A percentile compares a stretch with the other conserved stretches of the same genome.
Evolutionary conservation across 2,888 invertebrate species (phyloP).

Genomic region (Hyposoter dolosus): DNA sequence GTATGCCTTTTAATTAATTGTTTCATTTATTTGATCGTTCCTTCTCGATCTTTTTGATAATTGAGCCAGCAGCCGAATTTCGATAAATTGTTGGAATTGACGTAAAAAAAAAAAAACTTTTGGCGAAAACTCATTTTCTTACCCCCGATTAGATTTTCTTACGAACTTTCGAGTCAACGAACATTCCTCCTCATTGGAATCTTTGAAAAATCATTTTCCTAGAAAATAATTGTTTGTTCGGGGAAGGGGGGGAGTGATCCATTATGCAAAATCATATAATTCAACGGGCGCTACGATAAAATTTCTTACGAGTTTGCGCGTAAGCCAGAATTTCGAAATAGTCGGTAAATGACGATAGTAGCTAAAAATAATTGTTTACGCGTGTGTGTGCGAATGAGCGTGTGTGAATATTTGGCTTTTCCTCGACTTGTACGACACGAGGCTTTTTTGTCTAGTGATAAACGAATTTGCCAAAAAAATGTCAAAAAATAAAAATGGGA

Average conservation of each 20-base stretch:
- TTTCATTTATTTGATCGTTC: not conserved
- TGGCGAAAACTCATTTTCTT: not conserved
- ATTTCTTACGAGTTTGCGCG: conserved; percentile 49
- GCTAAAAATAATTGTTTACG: conserved; percentile 65
- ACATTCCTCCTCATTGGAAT: too few species aligned
- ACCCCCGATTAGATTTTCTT: not conserved
- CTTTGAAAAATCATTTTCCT: not conserved
- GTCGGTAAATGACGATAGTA: conserved; percentile 57
- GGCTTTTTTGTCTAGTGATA: conserved; percentile 16
- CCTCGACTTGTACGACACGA: conserved; percentile 32
- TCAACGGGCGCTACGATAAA: conserved; percentile 45
- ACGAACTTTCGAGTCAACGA: too few species aligned
- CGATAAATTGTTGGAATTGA: not conserved
- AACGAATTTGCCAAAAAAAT: not conserved
- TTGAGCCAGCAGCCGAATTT: not conserved
- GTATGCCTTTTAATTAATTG: conserved; percentile 6
- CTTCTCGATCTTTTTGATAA: not conserved
- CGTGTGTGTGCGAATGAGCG: not conserved
- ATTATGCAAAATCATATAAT: conserved; percentile 50
- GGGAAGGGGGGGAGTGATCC: not conserved
- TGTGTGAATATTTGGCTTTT: conserved; percentile 14
- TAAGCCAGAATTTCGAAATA: conserved; percentile 68
- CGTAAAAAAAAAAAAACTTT: not conserved
- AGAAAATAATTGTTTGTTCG: not conserved
- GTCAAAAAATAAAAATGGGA: not conserved